Evolutionary conservation across 2,888 invertebrate genomes (phyloP).

Genomic region (Aporophyla lueneburgensis): DNA sequence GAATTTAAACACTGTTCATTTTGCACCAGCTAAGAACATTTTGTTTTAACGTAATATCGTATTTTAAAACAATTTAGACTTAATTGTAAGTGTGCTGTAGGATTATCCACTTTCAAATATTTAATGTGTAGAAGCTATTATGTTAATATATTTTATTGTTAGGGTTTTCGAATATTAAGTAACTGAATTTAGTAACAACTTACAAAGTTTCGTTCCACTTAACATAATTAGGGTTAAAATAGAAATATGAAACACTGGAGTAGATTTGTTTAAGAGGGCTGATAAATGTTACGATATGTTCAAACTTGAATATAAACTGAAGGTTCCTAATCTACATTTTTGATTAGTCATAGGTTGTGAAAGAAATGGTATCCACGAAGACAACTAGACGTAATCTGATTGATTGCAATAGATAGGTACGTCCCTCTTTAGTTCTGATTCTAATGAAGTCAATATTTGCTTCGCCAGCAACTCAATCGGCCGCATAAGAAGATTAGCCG

Average conservation of each 20-base stretch:
- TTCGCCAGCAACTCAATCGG: slow-evolving; percentile 66
- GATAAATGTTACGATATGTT: background rate
- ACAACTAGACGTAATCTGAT: background rate
- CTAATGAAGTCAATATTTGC: slow-evolving; percentile 50
- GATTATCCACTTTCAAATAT: slow-evolving; percentile 32
- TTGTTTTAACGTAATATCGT: slow-evolving; percentile 9
- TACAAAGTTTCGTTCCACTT: slow-evolving; percentile 13
- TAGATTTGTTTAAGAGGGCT: background rate
- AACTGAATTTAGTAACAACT: slow-evolving; percentile 24
- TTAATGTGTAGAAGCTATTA: slow-evolving; percentile 18
- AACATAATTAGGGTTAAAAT: background rate
- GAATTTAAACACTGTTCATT: slow-evolving; percentile 31
- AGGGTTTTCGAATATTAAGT: slow-evolving; percentile 27
- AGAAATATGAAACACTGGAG: background rate
- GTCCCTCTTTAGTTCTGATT: slow-evolving; percentile 21
- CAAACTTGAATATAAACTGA: background rate
- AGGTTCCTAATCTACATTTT: background rate
- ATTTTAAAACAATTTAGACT: slow-evolving; percentile 16
- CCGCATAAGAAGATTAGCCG: slow-evolving; percentile 74
- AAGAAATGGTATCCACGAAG: background rate
- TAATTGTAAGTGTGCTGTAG: slow-evolving; percentile 20
- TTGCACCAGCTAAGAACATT: slow-evolving; percentile 18
- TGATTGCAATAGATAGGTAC: slow-evolving; percentile 5
- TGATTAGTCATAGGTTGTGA: background rate
- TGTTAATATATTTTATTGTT: slow-evolving; percentile 11